Evolutionary conservation across 2,797 vertebrate genomes (phyloP).

Genomic region (Eospalax fontanierii): DNA sequence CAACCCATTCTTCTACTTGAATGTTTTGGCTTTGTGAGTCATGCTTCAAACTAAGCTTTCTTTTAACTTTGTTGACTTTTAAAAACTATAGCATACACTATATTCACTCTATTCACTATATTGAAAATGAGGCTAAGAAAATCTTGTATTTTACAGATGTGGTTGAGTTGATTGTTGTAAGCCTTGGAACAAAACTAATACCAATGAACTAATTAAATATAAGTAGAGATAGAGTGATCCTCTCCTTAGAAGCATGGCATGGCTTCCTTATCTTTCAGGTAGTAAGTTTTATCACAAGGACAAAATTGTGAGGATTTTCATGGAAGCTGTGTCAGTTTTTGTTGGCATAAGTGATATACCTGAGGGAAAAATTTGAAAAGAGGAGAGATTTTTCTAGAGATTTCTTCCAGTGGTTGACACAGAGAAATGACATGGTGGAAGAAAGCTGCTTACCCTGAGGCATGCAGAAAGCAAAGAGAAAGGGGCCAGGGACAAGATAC

Average conservation of each 20-base stretch:
- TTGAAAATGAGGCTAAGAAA: conserved; percentile 39
- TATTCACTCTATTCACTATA: not conserved
- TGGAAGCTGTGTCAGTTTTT: not conserved
- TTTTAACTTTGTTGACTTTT: conserved; percentile 26
- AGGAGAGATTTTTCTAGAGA: not conserved
- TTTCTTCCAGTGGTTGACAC: not conserved
- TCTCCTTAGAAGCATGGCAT: conserved; percentile 32
- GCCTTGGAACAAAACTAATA: conserved; percentile 10
- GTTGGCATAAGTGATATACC: not conserved
- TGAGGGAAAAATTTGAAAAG: not conserved
- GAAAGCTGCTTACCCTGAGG: not conserved
- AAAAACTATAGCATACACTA: not conserved
- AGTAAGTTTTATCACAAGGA: conserved; percentile 18
- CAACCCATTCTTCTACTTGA: not conserved
- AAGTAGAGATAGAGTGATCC: conserved; percentile 4
- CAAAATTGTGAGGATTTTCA: not conserved
- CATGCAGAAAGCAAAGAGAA: not conserved
- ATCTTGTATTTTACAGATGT: conserved; percentile 25
- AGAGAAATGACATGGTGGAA: not conserved
- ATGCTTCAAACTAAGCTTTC: conserved; percentile 41
- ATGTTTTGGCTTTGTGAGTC: conserved; percentile 59
- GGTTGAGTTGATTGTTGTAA: conserved; percentile 25
- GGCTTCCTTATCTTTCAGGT: conserved; percentile 30
- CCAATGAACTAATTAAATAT: not conserved
- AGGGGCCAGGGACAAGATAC: not conserved